Conservation (phyloP, 2,113 vertebrate genomes). For the Channa argus region DNA sequence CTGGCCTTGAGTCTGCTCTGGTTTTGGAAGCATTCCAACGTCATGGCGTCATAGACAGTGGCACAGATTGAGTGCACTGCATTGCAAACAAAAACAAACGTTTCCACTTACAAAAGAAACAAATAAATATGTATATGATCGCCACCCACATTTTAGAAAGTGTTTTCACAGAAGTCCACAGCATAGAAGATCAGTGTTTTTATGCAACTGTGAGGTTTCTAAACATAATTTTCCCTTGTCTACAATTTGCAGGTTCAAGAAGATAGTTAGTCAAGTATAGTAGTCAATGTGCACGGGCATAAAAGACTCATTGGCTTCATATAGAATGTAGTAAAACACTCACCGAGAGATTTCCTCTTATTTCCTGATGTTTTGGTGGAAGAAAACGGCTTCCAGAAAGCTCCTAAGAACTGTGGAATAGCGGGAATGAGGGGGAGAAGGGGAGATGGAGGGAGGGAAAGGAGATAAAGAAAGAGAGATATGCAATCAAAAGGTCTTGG, state of each 20-base stretch:
- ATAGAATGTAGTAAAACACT: slow-evolving; percentile 64
- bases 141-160: no score
- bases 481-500: slow-evolving; percentile 67
- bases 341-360: slow-evolving; percentile 80
- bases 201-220: no score
- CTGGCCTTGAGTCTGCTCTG: no score
- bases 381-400: slow-evolving; percentile 70
- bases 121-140: no score
- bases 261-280: no score
- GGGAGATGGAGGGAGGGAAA: not conserved
- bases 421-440: not conserved
- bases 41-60: not conserved
- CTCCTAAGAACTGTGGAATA: slow-evolving; percentile 73
- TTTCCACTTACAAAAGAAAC: no score
- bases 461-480: slow-evolving; percentile 41
- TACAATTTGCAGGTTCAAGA: not conserved
- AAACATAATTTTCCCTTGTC: not conserved
- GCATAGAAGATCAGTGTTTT: no score
- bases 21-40: not conserved
- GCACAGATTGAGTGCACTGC: no score
- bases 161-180: no score
- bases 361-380: slow-evolving; percentile 73
- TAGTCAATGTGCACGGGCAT: not conserved
- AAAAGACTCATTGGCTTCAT: no score
- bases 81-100: no score